Evolutionary conservation across 2,797 vertebrate genomes (phyloP).

Genomic region (Rhinophrynus dorsalis): DNA sequence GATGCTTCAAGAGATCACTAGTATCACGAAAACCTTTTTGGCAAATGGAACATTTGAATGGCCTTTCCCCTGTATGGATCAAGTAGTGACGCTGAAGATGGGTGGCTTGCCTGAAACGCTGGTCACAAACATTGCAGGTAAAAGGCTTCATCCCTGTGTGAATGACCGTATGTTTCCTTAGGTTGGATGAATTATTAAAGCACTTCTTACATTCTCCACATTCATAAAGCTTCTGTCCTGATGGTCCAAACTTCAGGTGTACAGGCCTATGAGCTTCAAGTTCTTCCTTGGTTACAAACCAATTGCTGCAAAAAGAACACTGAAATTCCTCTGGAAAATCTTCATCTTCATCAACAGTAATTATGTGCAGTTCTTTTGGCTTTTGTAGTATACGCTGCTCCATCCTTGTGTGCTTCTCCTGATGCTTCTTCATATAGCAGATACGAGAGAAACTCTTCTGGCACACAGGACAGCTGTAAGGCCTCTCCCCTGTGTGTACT

Average conservation of each 20-base stretch:
- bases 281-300: constrained; percentile 15
- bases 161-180: constrained; percentile 74
- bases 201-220: constrained; percentile 67
- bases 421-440: constrained; percentile 30
- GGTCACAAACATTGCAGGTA: constrained; percentile 77
- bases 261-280: constrained; percentile 9
- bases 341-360: neutral
- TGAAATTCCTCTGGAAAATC: constrained; percentile 15
- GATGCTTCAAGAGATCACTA: constrained; percentile 76
- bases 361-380: neutral
- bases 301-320: constrained; percentile 21
- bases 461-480: constrained; percentile 28
- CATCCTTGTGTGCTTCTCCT: constrained; percentile 8
- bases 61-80: constrained; percentile 84
- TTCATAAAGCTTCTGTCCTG: constrained; percentile 61
- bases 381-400: neutral
- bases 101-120: constrained; percentile 83
- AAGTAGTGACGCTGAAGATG: constrained; percentile 82
- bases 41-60: constrained; percentile 81
- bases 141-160: constrained; percentile 79
- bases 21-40: constrained; percentile 83
- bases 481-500: constrained; percentile 26
- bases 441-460: constrained; percentile 15
- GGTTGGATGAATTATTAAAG: constrained; percentile 62
- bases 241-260: constrained; percentile 10